Evolutionary conservation across 2,797 vertebrate species (phyloP).

Genomic region (Cyprinella venusta): DNA sequence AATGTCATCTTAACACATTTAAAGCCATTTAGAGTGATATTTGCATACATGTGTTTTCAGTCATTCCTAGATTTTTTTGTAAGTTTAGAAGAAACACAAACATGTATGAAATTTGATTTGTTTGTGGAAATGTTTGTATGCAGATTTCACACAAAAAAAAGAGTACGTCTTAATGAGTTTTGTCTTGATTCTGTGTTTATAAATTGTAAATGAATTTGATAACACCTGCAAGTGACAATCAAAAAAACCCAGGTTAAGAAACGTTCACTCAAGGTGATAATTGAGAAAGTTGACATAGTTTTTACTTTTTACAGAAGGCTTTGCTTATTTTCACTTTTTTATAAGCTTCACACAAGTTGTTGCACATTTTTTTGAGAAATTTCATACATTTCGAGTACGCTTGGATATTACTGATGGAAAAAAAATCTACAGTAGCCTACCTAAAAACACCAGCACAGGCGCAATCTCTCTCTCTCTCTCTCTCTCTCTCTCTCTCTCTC

Average conservation of each 20-base stretch:
- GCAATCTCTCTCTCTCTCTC: conserved; percentile 65
- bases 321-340: neutral
- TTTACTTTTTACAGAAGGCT: neutral
- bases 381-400: neutral
- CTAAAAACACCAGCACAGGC: conserved; percentile 22
- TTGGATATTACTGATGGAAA: neutral
- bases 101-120: neutral
- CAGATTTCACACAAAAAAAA: neutral
- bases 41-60: neutral
- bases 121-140: neutral
- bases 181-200: neutral
- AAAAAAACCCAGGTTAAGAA: neutral
- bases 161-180: neutral
- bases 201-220: neutral
- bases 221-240: neutral
- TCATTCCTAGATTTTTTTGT: neutral
- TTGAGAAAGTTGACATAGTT: neutral
- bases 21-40: neutral
- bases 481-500: conserved; percentile 62
- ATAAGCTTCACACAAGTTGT: neutral
- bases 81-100: neutral
- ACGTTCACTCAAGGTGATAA: conserved; percentile 15
- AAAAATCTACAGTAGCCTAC: neutral
- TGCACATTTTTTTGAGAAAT: neutral
- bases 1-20: neutral